Base-by-base conservation (phyloP, 2,113 vertebrate genomes). In the Ifrita kowaldi region DNA sequence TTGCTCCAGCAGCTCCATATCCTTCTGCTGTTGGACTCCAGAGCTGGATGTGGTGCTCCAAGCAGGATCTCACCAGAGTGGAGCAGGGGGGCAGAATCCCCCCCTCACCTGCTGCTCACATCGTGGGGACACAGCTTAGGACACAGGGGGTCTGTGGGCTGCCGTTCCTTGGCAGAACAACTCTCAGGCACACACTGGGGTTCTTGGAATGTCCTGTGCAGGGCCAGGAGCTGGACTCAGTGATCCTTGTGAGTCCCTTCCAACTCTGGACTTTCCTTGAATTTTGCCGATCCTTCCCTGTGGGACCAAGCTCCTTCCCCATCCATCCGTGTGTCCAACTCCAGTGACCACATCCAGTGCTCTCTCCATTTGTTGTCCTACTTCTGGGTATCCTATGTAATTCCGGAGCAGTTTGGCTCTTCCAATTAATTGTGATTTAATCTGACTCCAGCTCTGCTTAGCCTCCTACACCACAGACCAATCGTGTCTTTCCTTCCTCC, bases 1-100 rank as follows among this genome's bases (percentile, higher is more conserved):
- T 2, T 5, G 1, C 16, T 77, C 32, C 42, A 70, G 1, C 27
- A 56, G 0, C 46, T 60, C 47, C 55, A 49, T 0, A 0, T 30
- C 39, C n/a, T 15, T 9, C 30, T 69, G n/a, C 3, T 33, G n/a
- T 13, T 32, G 26, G 28, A 11, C 1, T 1, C 24, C 63, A 19
- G 70, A 12, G 14, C 21, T 76, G 87, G 70, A 60, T 24, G 28
- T 9, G 24, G 39, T 5, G 8, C 15, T 76, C 47, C 39, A 35
- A 11, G 13, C 11, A 24, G 24, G 87, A 41, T 55, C 47, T 32
- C 70, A 30, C n/a, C 41, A 3, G 41, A 26, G 30, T 1, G 9
- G 27, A 33, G 28, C 49, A 44, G 33, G 10, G 30, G 16, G 6
- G 1, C 23, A 39, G 57, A 64, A 59, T 52, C 2, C 16, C 10